These are phyloP conservation scores for Athalia rosae DNA, from an alignment of 2,888 invertebrate genomes.

Conservation along the genomic window DNA sequence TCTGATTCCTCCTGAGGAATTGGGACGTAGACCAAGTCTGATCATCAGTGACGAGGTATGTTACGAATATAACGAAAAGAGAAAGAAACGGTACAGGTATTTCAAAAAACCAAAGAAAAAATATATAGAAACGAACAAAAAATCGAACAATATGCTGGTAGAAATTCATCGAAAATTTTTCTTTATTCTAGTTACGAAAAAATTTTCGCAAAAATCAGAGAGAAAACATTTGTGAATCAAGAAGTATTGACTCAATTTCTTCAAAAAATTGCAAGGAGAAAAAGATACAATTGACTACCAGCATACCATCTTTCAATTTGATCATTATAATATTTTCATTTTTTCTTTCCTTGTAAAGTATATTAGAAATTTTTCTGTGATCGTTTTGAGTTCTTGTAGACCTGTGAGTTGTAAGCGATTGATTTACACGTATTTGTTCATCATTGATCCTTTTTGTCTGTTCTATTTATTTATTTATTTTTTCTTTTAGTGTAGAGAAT, in stretches of 20 bases:
- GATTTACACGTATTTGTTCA: not conserved
- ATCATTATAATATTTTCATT: not conserved
- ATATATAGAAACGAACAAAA: not conserved
- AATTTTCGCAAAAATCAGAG: too few species aligned
- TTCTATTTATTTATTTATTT: too few species aligned
- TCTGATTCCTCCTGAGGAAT: constrained; percentile 90
- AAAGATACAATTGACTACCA: constrained; percentile 10
- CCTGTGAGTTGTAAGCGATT: not conserved
- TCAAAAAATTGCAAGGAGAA: too few species aligned
- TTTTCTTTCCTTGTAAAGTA: not conserved
- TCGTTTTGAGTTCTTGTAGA: not conserved
- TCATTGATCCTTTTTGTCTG: too few species aligned
- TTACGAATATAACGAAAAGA: constrained; percentile 58
- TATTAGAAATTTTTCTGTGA: not conserved
- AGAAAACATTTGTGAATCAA: too few species aligned
- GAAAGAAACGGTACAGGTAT: constrained; percentile 29
- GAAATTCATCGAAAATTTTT: not conserved
- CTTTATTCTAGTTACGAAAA: too few species aligned
- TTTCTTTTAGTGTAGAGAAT: too few species aligned
- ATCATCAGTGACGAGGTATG: constrained; percentile 96
- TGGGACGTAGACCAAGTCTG: constrained; percentile 90
- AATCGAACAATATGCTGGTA: constrained; percentile 21
- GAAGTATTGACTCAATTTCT: too few species aligned
- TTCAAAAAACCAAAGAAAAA: not conserved
- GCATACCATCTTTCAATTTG: constrained; percentile 25